Base-by-base conservation (phyloP, 2,888 invertebrate species). In the Proisotoma minuta region DNA sequence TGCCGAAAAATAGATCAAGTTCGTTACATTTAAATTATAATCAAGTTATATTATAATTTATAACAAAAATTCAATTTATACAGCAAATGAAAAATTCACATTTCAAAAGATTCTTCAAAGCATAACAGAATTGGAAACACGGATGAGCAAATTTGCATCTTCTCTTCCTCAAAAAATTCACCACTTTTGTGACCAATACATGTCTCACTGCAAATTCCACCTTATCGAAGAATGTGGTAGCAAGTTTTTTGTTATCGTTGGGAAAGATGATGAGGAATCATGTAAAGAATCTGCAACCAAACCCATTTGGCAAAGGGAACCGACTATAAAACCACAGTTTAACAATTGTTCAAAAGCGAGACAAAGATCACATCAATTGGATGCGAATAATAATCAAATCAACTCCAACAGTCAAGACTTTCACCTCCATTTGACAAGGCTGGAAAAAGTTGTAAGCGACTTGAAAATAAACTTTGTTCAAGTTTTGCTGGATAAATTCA, bases 161-260 rank as follows among this genome's bases (percentile, higher is more conserved):
- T 39, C 34, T 3, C n/a, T 54, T 4, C 39, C 54, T 20, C 2
- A 22, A 15, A 34, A 39, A 23, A 8, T 54, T 3, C 18, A 54
- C 12, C 34, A 24, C 3, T 39, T 22, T 22, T 54, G 39, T 22
- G 20, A 34, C n/a, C 20, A 54, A 39, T 39, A 20, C 23, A 34
- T 54, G 18, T 54, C 54, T 20, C n/a, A 39, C 15, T 54, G 54
- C n/a, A 54, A 39, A 39, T 39, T 54, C 22, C 12, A 29, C 18
- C 20, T 15, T n/a, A 24, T 34, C 24, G 54, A 54, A 27, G 54
- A 54, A 27, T 52, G 27, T 18, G 52, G 15, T 34, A 15, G 52
- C 8, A 24, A 52, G 15, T 18, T 27, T 26, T 34, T 34, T 34
- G 15, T 34, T 15, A 8, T 10, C 34, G 34, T 10, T 34, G 34